These are phyloP conservation scores for Periophthalmus magnuspinnatus DNA, from an alignment of 2,797 vertebrate genomes.

Conservation along the genomic window DNA sequence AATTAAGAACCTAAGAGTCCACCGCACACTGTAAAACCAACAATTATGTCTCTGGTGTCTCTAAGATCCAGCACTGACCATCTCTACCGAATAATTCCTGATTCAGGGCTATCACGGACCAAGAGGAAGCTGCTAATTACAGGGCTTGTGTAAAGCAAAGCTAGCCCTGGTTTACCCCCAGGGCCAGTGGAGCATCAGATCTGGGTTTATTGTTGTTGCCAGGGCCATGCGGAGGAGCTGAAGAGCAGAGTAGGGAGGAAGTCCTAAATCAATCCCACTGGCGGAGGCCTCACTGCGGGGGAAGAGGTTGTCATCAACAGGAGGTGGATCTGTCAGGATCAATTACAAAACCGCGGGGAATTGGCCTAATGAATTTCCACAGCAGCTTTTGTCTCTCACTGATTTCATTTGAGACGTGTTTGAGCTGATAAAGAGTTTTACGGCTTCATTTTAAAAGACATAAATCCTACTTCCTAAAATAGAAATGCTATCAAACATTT, in stretches of 20 bases:
- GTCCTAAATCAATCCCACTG: slow-evolving; percentile 75
- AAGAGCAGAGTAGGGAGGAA: slow-evolving; percentile 64
- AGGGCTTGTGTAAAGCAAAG: slow-evolving; percentile 59
- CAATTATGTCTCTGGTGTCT: slow-evolving; percentile 34
- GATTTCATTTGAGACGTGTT: slow-evolving; percentile 32
- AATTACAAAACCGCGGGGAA: slow-evolving; percentile 66
- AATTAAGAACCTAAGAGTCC: slow-evolving; percentile 50
- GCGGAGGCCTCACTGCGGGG: slow-evolving; percentile 57
- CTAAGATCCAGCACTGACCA: slow-evolving; percentile 30
- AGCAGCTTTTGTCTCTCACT: slow-evolving; percentile 41
- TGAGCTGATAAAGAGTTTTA: slow-evolving; percentile 26
- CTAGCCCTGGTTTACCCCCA: slow-evolving; percentile 50
- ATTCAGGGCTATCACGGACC: slow-evolving; percentile 60
- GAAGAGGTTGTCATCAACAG: slow-evolving; percentile 68
- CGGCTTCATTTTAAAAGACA: slow-evolving; percentile 15
- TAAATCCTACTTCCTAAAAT: slow-evolving; percentile 5
- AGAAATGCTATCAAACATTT: slow-evolving; percentile 15
- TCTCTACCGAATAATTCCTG: slow-evolving; percentile 50
- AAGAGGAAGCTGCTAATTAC: slow-evolving; percentile 70
- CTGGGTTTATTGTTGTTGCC: slow-evolving; percentile 62
- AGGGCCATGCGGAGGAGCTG: slow-evolving; percentile 15
- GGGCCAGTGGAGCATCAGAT: slow-evolving; percentile 55
- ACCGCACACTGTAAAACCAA: slow-evolving; percentile 33
- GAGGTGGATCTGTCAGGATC: slow-evolving; percentile 75
- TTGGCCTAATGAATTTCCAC: slow-evolving; percentile 58